Conservation (phyloP, 2,797 vertebrate species). For the Sebastes kiyomatsui region DNA sequence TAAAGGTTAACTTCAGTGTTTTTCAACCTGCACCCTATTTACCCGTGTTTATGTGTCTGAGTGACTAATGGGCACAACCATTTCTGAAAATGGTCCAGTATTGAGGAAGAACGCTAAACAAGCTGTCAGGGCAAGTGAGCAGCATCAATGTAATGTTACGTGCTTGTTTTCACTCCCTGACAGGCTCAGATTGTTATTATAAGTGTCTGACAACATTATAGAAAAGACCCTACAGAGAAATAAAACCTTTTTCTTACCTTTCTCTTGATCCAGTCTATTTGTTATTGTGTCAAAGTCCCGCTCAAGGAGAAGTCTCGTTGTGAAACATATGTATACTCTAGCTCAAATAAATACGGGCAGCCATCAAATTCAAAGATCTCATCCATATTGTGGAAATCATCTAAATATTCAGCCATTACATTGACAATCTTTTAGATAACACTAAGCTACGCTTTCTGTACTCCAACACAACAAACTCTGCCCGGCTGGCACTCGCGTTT, state of each 20-base stretch:
- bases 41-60: background rate
- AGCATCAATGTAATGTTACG: background rate
- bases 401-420: background rate
- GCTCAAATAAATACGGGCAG: background rate
- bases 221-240: background rate
- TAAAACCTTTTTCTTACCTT: background rate
- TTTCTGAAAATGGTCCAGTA: background rate
- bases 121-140: background rate
- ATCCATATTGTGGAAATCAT: background rate
- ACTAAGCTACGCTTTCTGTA: too few relatives aligned
- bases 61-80: background rate
- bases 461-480: too few relatives aligned
- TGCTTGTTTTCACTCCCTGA: background rate
- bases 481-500: too few relatives aligned
- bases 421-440: background rate
- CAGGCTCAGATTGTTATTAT: background rate
- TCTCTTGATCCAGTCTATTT: too few relatives aligned
- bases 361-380: background rate
- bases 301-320: too few relatives aligned
- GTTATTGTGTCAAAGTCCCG: too few relatives aligned
- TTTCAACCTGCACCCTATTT: background rate
- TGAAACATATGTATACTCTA: too few relatives aligned
- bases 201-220: background rate
- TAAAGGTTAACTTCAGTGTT: background rate
- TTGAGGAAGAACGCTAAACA: background rate